Evolutionary conservation across 1,140 invertebrate genomes (phyloP), one percentile per base, ranked within the genome.

Genomic region (Lucilia cuprina): DNA sequence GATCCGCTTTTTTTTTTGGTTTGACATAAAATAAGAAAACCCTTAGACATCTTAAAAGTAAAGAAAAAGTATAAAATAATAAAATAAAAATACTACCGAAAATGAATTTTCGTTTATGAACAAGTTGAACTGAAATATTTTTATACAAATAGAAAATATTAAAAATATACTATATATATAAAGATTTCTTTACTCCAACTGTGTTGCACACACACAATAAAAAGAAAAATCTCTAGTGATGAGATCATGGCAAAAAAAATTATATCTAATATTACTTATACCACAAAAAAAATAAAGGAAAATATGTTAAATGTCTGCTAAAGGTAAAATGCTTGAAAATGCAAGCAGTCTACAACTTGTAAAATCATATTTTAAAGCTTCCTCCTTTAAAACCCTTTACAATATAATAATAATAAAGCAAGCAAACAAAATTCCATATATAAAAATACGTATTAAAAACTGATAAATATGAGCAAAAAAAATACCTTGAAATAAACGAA

Each of bases 181-280:
- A 30, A 30, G 25, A 30, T 30, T 30, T 30, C 25, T 30, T 30
- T 30, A 30, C 25, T 30, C 25, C 25, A 30, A 30, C 25, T 30
- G 25, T 30, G 25, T 30, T 1, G 25, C 25, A 41, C 41, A 41
- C 41, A 41, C 41, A 41, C 41, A 41, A 55, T 55, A 55, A 14
- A 14, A 17, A 55, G 12, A 55, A 55, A 55, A 55, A 41, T 8
- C 41, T 41, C 41, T 55, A 55, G 50, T 41, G 9, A 77, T 77
- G 74, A 41, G 34, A 77, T 41, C 74, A 14, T 77, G 17, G 74
- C 17, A 55, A 77, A 77, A 21, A n/a, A 41, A 8, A 7, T 41
- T 41, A 77, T 41, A 77, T 77, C 74, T 77, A 77, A 77, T 77
- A 77, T 30, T 41, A 77, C 74, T 17, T 34, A 49, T 49, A 55